phyloP scores from a whole-genome alignment of 2,113 vertebrate species.

The Andinoacara biseriatus region DNA sequence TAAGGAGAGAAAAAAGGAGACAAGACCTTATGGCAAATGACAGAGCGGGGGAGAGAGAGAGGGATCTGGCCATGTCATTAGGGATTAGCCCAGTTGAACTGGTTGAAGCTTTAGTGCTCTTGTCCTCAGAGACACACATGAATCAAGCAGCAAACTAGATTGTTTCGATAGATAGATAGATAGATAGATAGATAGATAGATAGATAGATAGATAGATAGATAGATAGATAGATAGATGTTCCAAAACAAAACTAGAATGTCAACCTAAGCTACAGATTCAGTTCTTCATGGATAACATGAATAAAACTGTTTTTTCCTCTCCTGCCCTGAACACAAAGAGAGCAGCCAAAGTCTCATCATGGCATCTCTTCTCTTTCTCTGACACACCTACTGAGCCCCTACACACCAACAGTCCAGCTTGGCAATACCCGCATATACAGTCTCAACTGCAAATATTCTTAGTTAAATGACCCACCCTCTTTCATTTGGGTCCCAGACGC shows the following conservation, averaged over 20 bases:
- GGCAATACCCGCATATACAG: neutral
- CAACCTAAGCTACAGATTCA: neutral
- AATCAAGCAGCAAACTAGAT: conserved; percentile 7
- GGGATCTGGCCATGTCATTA: conserved; percentile 65
- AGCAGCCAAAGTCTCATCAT: neutral
- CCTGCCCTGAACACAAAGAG: neutral
- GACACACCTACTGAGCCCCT: conserved; percentile 18
- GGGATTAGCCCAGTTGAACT: conserved; percentile 76
- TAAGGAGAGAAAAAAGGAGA: conserved; percentile 1
- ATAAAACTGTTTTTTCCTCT: neutral
- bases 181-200: conserved; percentile 34
- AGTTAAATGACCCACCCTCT: conserved; percentile 45
- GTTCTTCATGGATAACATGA: neutral
- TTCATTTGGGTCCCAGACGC: conserved; percentile 13
- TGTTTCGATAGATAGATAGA: conserved; percentile 15
- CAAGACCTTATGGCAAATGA: neutral
- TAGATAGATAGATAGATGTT: conserved; percentile 11
- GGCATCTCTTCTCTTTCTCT: neutral
- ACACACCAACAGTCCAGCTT: neutral
- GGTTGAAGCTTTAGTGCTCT: conserved; percentile 65
- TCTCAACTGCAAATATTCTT: conserved; percentile 40
- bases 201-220: conserved; percentile 16
- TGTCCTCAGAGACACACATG: conserved; percentile 28
- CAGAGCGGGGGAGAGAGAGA: neutral
- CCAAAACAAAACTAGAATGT: neutral